A percentile compares a stretch with the other conserved stretches of the same genome.
Conservation (phyloP, 1,140 invertebrate genomes). For the Micrasema longulum region DNA sequence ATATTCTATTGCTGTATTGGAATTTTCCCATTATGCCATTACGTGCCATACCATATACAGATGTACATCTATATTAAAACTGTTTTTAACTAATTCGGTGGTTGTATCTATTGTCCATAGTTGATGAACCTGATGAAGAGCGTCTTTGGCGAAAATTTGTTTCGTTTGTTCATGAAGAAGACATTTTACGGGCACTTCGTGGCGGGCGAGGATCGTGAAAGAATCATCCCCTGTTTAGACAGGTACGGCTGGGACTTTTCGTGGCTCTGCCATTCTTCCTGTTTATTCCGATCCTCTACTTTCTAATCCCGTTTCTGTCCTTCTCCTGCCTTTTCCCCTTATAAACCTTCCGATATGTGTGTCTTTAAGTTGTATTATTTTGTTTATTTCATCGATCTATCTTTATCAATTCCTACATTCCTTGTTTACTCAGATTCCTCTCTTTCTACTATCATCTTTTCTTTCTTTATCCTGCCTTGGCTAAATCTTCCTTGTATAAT, state of each 20-base stretch:
- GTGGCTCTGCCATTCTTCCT: background rate
- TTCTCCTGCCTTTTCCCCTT: too few species aligned
- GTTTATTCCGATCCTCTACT: background rate
- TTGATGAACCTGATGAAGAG: conserved; percentile 86
- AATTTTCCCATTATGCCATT: background rate
- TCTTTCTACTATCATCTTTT: too few species aligned
- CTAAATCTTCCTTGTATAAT: too few species aligned
- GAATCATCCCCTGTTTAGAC: conserved; percentile 86
- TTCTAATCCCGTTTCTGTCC: background rate
- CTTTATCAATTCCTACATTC: too few species aligned
- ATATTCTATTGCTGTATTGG: background rate
- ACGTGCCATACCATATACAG: background rate
- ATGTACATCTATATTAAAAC: background rate
- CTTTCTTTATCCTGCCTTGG: too few species aligned
- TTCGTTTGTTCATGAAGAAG: conserved; percentile 89
- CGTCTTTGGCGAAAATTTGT: conserved; percentile 88
- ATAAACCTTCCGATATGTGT: too few species aligned
- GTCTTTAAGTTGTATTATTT: too few species aligned
- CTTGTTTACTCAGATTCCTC: too few species aligned
- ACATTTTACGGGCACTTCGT: conserved; percentile 99
- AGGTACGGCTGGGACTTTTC: conserved; percentile 59
- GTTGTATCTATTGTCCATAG: conserved; percentile 70
- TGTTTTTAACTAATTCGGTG: too few species aligned
- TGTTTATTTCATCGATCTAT: too few species aligned
- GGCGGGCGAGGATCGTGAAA: conserved; percentile 91